A percentile compares a stretch with the other conserved stretches of the same genome.
Conservation (phyloP, 1,140 invertebrate genomes). For the Halesus radiatus region DNA sequence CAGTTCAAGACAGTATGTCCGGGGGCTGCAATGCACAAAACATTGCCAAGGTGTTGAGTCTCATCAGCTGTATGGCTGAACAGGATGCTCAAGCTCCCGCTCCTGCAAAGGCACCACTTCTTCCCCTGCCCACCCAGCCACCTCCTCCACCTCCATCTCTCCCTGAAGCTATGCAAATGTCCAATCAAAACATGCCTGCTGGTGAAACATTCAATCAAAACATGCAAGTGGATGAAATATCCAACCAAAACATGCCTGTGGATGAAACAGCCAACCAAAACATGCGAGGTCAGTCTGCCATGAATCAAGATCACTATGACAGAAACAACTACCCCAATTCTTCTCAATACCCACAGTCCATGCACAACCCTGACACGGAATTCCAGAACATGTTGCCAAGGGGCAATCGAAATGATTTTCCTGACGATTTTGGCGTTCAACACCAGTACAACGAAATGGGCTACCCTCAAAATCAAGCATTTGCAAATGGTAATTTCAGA, state of each 20-base stretch:
- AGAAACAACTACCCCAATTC: too few relatives aligned
- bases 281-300: neutral
- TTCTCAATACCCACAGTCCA: neutral
- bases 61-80: constrained; percentile 1
- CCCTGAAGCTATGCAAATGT: neutral
- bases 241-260: neutral
- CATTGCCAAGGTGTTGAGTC: constrained; percentile 28
- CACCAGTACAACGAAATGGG: neutral
- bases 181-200: neutral
- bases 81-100: neutral
- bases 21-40: neutral
- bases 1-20: neutral
- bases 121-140: neutral
- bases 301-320: too few relatives aligned
- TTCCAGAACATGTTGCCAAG: neutral
- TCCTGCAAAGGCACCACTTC: neutral
- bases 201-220: too few relatives aligned
- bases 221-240: too few relatives aligned
- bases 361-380: neutral
- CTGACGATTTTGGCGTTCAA: neutral
- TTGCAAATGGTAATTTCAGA: constrained; percentile 9
- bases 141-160: neutral
- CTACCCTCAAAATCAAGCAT: neutral
- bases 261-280: neutral
- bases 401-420: neutral